Conservation (phyloP, 2,888 invertebrate species). For the Cantharis rustica region DNA sequence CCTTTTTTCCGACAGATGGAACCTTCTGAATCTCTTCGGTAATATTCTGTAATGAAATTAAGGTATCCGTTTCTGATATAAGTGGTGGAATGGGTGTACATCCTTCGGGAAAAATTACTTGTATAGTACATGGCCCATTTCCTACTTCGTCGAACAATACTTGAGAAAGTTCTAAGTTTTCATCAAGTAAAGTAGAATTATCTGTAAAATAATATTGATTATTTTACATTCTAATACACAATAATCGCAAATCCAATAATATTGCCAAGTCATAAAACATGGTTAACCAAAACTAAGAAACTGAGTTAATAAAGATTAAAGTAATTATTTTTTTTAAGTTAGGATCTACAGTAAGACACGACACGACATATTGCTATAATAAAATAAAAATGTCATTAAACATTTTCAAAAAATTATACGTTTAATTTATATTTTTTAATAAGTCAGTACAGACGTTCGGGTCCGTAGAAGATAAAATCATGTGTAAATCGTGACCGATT, state of each 20-base stretch:
- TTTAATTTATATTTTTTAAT: too few species aligned
- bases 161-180: constrained; percentile 21
- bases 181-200: constrained; percentile 12
- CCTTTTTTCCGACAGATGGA: constrained; percentile 34
- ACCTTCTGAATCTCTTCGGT: constrained; percentile 20
- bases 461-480: too few species aligned
- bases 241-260: not conserved
- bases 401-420: too few species aligned
- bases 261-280: not conserved
- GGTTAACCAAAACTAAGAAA: not conserved
- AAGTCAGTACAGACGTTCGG: too few species aligned
- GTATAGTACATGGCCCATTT: constrained; percentile 44
- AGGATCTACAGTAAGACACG: too few species aligned
- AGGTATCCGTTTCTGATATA: constrained; percentile 30
- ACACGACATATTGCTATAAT: too few species aligned
- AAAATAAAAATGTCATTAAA: too few species aligned
- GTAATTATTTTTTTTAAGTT: too few species aligned
- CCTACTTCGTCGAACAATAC: constrained; percentile 12
- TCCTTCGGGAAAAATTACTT: constrained; percentile 46
- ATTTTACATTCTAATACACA: not conserved
- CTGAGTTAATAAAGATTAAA: too few species aligned
- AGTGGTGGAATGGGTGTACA: constrained; percentile 25
- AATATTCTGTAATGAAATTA: constrained; percentile 33
- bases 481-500: too few species aligned
- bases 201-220: constrained; percentile 8